Base-by-base conservation (phyloP, 2,888 invertebrate genomes). In the Stenoptilia bipunctidactyla region DNA sequence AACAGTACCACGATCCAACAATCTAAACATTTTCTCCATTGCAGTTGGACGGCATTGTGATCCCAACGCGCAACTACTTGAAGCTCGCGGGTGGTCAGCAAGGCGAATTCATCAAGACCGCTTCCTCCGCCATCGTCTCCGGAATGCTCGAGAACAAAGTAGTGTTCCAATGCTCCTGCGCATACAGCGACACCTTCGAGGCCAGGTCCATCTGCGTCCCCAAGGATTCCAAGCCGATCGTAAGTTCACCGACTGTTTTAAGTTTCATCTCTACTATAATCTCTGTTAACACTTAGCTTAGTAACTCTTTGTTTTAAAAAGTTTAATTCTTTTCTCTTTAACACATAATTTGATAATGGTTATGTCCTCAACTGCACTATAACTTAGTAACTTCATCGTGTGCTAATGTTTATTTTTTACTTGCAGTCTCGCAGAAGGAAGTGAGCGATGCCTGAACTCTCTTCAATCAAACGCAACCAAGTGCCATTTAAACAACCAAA, bases 1-100 rank as follows among this genome's bases (percentile, higher is more conserved):
- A n/a, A n/a, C n/a, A n/a, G n/a, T n/a, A n/a, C n/a, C n/a, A n/a
- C n/a, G n/a, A n/a, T n/a, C n/a, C n/a, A n/a, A n/a, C n/a, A n/a
- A n/a, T n/a, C n/a, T n/a, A n/a, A n/a, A n/a, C n/a, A n/a, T n/a
- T n/a, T n/a, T n/a, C n/a, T n/a, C n/a, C n/a, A n/a, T 40, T 36
- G 4, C 70, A 90, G 89, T 75, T 85, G 27, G 86, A 85, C 38
- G 92, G 92, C 13, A 83, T 88, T 10, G 85, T 89, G 8, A 90
- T 91, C 73, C 88, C 89, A 5, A 69, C 87, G 1, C 76, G 79
- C 45, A 88, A 87, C 67, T 89, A 87, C 83, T 45, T 74, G 39
- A 69, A 69, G 1, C 66, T 85, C 40, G 86, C 87, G 54, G 69
- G 85, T 0, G 85, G 74, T 9, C 86, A 86, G 47, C 87, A 85